Conservation (phyloP, 2,888 invertebrate genomes). For the Trachelus iudaicus region DNA sequence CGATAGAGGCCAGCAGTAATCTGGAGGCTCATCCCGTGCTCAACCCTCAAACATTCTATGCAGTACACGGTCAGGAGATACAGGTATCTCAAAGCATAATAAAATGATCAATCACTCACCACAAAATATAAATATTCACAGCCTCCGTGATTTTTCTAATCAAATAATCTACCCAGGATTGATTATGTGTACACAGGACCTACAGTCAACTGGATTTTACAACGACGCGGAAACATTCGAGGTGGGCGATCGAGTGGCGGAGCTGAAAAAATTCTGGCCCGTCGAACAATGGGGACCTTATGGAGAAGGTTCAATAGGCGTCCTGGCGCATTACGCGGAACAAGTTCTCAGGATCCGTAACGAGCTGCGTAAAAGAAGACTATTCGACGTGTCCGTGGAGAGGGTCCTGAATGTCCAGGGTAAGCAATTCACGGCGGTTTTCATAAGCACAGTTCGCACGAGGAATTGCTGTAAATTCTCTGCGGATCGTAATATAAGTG, state of each 20-base stretch:
- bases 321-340: slow-evolving; percentile 87
- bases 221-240: slow-evolving; percentile 86
- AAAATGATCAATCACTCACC: neutral
- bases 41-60: slow-evolving; percentile 83
- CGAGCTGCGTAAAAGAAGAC: slow-evolving; percentile 78
- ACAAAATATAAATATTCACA: slow-evolving; percentile 48
- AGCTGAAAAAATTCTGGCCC: slow-evolving; percentile 81
- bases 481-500: slow-evolving; percentile 70
- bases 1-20: slow-evolving; percentile 78
- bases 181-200: slow-evolving; percentile 36
- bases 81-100: slow-evolving; percentile 70
- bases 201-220: slow-evolving; percentile 80
- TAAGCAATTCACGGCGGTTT: slow-evolving; percentile 86
- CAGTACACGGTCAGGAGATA: slow-evolving; percentile 82
- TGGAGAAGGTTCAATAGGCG: slow-evolving; percentile 82
- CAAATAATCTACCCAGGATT: neutral
- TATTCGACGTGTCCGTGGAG: slow-evolving; percentile 83
- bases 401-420: slow-evolving; percentile 87
- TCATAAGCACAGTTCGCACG: slow-evolving; percentile 83
- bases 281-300: slow-evolving; percentile 76
- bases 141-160: neutral
- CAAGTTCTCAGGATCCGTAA: slow-evolving; percentile 81
- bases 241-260: slow-evolving; percentile 79
- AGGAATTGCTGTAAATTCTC: slow-evolving; percentile 74
- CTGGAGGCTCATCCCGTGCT: slow-evolving; percentile 74